Evolutionary conservation across 2,797 vertebrate species (phyloP), one percentile per base, ranked within the genome.

Genomic region (Rhodeus uyekii): DNA sequence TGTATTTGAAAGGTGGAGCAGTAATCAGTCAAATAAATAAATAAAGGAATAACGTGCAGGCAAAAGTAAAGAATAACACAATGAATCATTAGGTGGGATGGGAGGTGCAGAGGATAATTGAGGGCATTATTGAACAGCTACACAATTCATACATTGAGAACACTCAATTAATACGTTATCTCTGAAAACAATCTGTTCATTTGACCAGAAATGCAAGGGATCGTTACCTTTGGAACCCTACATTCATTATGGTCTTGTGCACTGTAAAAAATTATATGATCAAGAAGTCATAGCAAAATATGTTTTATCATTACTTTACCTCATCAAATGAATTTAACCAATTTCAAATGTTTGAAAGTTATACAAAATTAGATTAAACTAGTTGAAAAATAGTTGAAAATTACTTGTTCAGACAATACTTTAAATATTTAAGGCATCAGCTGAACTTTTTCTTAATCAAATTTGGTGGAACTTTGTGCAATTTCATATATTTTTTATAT

Each of bases 21-120:
- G 38, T 58, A 67, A 82, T 82, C 36, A 68, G 80, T 76, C 63
- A 82, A 76, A 76, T 82, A 67, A 82, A 76, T 63, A 82, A 68
- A 81, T 44, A 42, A 60, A 27, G 27, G 29, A 46, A 82, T 68
- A 68, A 82, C 46, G 48, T 8, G 5, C 24, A 82, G 24, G 44
- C 18, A 42, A 13, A 14, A 14, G 60, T 53, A 55, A 58, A 82
- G 48, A 55, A 76, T 34, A 67, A 76, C 27, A 60, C 16, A 39
- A 75, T 60, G 48, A 38, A 76, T 76, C 76, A 76, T 60, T 44
- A 36, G 76, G 63, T 76, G 80, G 63, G 29, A 14, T 34, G 72
- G 48, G 50, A 67, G 50, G 63, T 58, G 38, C 38, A 58, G 27
- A 53, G 12, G 80, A 64, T 22, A 82, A 82, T 76, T 76, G 67